phyloP scores from a whole-genome alignment of 2,888 invertebrate genomes.

The Chironomus tentans region DNA sequence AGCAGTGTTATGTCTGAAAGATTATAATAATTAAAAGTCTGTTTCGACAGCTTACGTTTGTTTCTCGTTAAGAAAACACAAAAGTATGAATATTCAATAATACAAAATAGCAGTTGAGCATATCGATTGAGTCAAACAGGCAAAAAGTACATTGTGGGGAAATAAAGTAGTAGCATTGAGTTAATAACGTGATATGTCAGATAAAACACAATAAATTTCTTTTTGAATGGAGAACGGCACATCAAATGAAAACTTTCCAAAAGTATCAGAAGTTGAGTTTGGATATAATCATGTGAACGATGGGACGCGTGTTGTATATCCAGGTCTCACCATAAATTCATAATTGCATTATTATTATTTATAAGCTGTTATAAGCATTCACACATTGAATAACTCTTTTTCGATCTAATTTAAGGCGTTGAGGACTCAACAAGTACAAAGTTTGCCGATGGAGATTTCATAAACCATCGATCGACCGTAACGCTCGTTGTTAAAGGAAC shows the following conservation, averaged over 20 bases:
- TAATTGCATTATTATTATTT: not conserved
- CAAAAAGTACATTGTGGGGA: too few species aligned
- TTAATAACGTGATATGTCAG: too few species aligned
- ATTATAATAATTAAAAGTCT: too few species aligned
- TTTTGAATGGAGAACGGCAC: not conserved
- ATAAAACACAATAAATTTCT: not conserved
- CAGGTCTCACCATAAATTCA: not conserved
- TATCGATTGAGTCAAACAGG: too few species aligned
- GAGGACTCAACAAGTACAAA: not conserved
- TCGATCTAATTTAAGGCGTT: not conserved
- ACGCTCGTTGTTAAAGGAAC: constrained; percentile 9
- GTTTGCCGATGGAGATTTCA: constrained; percentile 8
- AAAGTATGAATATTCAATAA: too few species aligned
- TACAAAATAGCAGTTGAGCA: too few species aligned
- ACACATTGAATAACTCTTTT: not conserved
- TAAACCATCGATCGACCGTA: constrained; percentile 3
- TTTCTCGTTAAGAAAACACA: too few species aligned
- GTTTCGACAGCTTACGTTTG: too few species aligned
- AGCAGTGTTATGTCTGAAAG: too few species aligned
- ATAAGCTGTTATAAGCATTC: not conserved
- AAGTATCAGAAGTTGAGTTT: constrained; percentile 4
- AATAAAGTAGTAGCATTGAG: too few species aligned
- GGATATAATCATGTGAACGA: not conserved
- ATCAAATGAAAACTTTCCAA: not conserved
- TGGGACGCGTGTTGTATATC: not conserved